phyloP scores from a whole-genome alignment of 2,888 invertebrate species.

The Crepidodera aurea region DNA sequence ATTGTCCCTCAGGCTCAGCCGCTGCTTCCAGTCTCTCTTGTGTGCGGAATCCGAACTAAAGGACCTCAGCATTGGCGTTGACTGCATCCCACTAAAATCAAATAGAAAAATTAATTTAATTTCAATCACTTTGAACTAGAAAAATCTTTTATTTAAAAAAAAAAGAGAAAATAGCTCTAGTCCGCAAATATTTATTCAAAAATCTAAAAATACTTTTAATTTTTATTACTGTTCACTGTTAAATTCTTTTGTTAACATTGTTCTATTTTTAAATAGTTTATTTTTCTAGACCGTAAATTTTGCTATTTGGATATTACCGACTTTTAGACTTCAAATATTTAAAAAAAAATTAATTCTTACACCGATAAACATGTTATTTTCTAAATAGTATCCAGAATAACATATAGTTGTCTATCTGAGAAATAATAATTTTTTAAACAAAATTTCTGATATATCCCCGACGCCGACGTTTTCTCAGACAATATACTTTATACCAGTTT shows the following conservation, averaged over 20 bases:
- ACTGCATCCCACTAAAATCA: slow-evolving; percentile 47
- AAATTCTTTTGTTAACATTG: neutral
- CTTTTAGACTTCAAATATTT: too few relatives aligned
- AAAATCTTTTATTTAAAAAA: too few relatives aligned
- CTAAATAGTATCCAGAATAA: too few relatives aligned
- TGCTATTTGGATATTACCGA: neutral
- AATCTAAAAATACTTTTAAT: neutral
- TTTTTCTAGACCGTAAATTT: neutral
- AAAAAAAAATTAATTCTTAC: too few relatives aligned
- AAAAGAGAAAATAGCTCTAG: too few relatives aligned
- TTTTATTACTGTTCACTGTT: neutral
- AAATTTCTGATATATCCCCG: too few relatives aligned
- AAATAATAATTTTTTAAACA: too few relatives aligned
- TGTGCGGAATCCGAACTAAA: slow-evolving; percentile 71
- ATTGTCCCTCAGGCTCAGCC: slow-evolving; percentile 76
- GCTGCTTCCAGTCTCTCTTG: slow-evolving; percentile 75
- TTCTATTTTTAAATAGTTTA: neutral
- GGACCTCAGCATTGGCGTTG: slow-evolving; percentile 69
- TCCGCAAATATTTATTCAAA: neutral
- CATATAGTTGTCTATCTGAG: too few relatives aligned
- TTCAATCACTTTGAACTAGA: too few relatives aligned
- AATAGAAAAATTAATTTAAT: neutral
- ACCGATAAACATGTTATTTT: too few relatives aligned
- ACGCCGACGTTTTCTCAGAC: too few relatives aligned
- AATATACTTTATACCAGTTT: too few relatives aligned